Percentiles rank a stretch among this genome's conserved stretches.
Evolutionary conservation across 2,888 invertebrate genomes (phyloP).

Genomic region (Papilio gigon): DNA sequence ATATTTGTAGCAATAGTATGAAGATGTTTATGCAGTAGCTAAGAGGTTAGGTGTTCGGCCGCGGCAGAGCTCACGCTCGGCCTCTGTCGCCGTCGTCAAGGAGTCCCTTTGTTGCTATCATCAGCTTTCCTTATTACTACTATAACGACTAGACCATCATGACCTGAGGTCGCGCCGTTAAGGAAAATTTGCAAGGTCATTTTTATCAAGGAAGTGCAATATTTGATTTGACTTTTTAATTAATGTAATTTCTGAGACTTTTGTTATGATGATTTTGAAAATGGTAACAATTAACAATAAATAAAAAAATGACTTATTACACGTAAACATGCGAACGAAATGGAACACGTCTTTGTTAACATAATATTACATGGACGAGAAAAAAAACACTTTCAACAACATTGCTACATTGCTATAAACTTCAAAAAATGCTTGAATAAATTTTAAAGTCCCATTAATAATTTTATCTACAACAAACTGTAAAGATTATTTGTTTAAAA

Average conservation of each 20-base stretch:
- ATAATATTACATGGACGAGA: too few relatives aligned
- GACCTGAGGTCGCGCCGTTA: background rate
- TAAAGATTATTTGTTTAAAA: background rate
- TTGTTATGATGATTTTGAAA: background rate
- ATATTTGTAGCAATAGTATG: constrained; percentile 21
- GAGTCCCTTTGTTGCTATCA: constrained; percentile 21
- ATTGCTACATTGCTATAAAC: too few relatives aligned
- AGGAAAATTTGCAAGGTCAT: constrained; percentile 18
- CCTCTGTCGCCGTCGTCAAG: constrained; percentile 20
- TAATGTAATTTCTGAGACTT: background rate
- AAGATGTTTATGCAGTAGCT: background rate
- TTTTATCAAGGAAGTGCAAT: background rate
- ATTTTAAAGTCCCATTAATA: too few relatives aligned
- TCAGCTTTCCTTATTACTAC: constrained; percentile 20
- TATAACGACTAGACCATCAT: constrained; percentile 18
- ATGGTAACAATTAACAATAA: too few relatives aligned
- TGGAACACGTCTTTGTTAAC: too few relatives aligned
- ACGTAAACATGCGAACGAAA: too few relatives aligned
- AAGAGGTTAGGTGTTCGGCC: constrained; percentile 13
- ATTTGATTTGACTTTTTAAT: background rate
- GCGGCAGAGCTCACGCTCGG: constrained; percentile 3
- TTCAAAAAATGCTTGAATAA: too few relatives aligned
- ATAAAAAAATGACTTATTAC: too few relatives aligned
- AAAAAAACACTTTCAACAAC: too few relatives aligned
- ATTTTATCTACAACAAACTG: too few relatives aligned